Evolutionary conservation across 2,888 invertebrate genomes (phyloP), one percentile per base, ranked within the genome.

Genomic region (Galerucella pusilla): DNA sequence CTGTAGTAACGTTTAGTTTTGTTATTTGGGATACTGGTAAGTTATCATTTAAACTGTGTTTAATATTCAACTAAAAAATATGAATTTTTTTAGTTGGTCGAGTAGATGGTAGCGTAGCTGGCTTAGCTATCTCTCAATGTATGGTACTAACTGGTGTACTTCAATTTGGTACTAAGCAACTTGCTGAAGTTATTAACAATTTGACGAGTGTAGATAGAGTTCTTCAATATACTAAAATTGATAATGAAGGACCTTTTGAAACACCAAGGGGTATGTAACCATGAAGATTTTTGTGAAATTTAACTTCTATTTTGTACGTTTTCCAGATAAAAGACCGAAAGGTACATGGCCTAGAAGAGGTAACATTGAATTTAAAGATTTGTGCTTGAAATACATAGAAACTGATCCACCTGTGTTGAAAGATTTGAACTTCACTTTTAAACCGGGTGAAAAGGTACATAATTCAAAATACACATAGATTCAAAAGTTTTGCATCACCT

Each of bases 131-230:
- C 20, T 84, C 76, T 63, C 78, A 78, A 54, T 70, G 73, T 12
- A 42, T 78, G n/a, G 75, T 76, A 45, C 16, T 78, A 16, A 73
- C 85, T 74, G 95, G 94, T 77, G 93, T 95, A 93, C 90, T 96
- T 74, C 95, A 95, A 85, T 92, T 93, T 88, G 94, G 94, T 5
- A 92, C 96, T 82, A 90, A 94, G 75, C 94, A 95, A 86, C 91
- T 93, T 52, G 93, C 95, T 0, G 96, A 96, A 84, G 91, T 92
- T 20, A 89, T 93, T 65, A 92, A 92, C 14, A 92, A 94, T 82
- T 92, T 94, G 91, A 94, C 93, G 2, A 92, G 93, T 69, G 96
- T 96, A 0, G 96, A 97, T 85, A 89, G 96, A 65, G 78, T 83
- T 7, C 74, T 94, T 52, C 94, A 96, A 84, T 96, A 95, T 86